Evolutionary conservation across 2,797 vertebrate species (phyloP).

Genomic region (Eidolon dupreanum): DNA sequence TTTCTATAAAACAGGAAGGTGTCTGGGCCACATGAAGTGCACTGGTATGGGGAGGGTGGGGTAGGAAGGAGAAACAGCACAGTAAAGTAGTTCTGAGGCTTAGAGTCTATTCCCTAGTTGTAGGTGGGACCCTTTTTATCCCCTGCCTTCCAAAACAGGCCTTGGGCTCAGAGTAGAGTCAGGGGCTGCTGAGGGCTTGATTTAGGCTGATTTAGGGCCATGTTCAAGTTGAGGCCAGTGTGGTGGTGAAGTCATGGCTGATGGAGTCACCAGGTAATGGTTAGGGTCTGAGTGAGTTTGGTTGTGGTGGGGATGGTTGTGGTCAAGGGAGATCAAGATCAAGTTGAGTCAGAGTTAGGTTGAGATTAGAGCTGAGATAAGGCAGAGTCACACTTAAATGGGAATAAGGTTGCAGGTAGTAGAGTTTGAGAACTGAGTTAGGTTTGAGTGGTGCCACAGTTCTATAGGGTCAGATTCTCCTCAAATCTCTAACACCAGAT

Average conservation of each 20-base stretch:
- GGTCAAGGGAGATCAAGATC: background rate
- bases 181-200: background rate
- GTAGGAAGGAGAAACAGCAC: background rate
- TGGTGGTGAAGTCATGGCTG: background rate
- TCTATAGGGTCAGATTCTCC: background rate
- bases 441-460: background rate
- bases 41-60: background rate
- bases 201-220: background rate
- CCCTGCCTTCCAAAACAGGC: background rate
- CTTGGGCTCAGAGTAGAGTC: background rate
- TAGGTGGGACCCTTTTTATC: background rate
- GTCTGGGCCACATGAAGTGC: background rate
- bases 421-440: background rate
- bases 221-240: background rate
- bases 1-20: background rate
- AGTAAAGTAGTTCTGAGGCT: background rate
- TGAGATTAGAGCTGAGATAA: background rate
- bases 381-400: background rate
- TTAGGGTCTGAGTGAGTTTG: background rate
- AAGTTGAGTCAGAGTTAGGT: background rate
- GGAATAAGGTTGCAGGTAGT: background rate
- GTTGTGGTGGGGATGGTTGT: background rate
- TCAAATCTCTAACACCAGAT: background rate
- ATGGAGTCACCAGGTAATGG: background rate
- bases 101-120: background rate